A percentile compares a stretch with the other conserved stretches of the same genome.
These are phyloP conservation scores for Fundulus diaphanus DNA, from an alignment of 2,797 vertebrate species.

Conservation along the genomic window DNA sequence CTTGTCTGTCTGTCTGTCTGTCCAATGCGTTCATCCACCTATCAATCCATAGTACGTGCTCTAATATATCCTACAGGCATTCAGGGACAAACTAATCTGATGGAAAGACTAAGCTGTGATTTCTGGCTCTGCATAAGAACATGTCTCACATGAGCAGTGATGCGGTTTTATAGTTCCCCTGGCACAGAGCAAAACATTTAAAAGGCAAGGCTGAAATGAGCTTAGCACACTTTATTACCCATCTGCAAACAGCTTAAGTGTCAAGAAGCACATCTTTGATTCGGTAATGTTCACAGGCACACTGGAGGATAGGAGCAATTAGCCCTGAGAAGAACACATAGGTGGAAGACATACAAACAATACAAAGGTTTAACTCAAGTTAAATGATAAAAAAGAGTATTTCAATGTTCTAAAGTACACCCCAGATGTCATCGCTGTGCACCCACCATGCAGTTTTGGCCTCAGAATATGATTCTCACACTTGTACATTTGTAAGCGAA, in stretches of 20 bases:
- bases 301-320: slow-evolving; percentile 65
- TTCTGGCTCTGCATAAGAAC: slow-evolving; percentile 59
- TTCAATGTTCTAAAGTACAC: slow-evolving; percentile 1
- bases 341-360: slow-evolving; percentile 55
- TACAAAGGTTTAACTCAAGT: slow-evolving; percentile 45
- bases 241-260: slow-evolving; percentile 78
- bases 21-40: slow-evolving; percentile 22
- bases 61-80: slow-evolving; percentile 45
- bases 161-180: slow-evolving; percentile 69
- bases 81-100: slow-evolving; percentile 65
- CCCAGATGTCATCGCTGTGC: neutral
- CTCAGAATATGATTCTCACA: neutral
- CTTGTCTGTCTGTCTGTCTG: slow-evolving; percentile 16
- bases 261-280: slow-evolving; percentile 68
- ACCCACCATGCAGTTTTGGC: neutral
- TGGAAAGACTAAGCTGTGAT: slow-evolving; percentile 66
- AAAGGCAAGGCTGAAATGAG: slow-evolving; percentile 75
- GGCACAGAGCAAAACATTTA: slow-evolving; percentile 68
- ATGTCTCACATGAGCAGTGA: slow-evolving; percentile 71
- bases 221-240: slow-evolving; percentile 76
- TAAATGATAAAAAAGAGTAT: slow-evolving; percentile 15
- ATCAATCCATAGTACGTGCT: slow-evolving; percentile 20
- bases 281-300: slow-evolving; percentile 63
- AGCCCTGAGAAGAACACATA: slow-evolving; percentile 49
- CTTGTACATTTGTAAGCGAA: neutral